Evolutionary conservation across 1,140 invertebrate genomes (phyloP).

Genomic region (Ctenoplectra terminalis): DNA sequence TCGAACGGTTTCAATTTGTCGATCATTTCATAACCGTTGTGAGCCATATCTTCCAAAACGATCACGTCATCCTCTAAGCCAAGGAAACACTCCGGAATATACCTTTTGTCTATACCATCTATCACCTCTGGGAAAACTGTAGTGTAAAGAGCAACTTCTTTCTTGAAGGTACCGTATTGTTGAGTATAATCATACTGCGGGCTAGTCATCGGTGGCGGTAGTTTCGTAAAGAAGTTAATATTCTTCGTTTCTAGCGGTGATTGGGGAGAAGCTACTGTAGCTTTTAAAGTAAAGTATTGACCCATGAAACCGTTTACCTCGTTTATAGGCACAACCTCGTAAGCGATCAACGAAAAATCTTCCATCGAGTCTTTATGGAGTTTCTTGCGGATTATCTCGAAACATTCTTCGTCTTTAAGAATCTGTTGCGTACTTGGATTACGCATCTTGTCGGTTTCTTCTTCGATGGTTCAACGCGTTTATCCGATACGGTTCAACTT

Average conservation of each 20-base stretch:
- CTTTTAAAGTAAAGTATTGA: slow-evolving; percentile 73
- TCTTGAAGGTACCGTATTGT: slow-evolving; percentile 82
- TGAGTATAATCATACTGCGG: slow-evolving; percentile 78
- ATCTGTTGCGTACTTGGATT: slow-evolving; percentile 65
- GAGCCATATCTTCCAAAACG: slow-evolving; percentile 82
- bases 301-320: slow-evolving; percentile 73
- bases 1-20: slow-evolving; percentile 83
- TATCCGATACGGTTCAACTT: too few species aligned
- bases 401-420: slow-evolving; percentile 83
- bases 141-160: slow-evolving; percentile 83
- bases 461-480: background rate
- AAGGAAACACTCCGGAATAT: slow-evolving; percentile 82
- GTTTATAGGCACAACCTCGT: slow-evolving; percentile 69
- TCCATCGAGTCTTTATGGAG: slow-evolving; percentile 77
- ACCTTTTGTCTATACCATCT: slow-evolving; percentile 61
- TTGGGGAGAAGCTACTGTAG: slow-evolving; percentile 56
- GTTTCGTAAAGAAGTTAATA: slow-evolving; percentile 83
- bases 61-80: slow-evolving; percentile 80
- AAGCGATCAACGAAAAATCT: slow-evolving; percentile 70
- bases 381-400: slow-evolving; percentile 82
- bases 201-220: slow-evolving; percentile 76
- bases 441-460: slow-evolving; percentile 43
- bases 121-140: slow-evolving; percentile 80
- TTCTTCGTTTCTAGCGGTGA: slow-evolving; percentile 63
- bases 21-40: slow-evolving; percentile 82